Base-by-base conservation (phyloP, 1,140 invertebrate genomes). In the Liolophura sinensis region DNA sequence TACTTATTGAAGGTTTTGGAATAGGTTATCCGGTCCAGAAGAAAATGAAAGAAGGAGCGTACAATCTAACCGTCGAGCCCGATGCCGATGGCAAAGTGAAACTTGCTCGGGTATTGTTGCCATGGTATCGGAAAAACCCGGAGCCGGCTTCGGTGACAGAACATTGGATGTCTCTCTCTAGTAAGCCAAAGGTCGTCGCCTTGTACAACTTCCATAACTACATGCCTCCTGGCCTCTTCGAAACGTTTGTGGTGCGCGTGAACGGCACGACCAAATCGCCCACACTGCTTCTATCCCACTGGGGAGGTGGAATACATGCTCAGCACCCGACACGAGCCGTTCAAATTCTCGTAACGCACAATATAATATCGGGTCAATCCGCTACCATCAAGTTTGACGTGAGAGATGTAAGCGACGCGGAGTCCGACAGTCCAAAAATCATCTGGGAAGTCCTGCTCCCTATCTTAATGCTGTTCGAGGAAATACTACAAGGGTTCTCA, bases 201-300 rank as follows among this genome's bases (percentile, higher is more conserved):
- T 22, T 68, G 1, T 73, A 68, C 67, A 63, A 65, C 22, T 82
- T 82, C 67, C 79, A 77, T 1, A 73, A 72, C 47, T 82, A 78
- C 58, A 68, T 80, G 60, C 80, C 81, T 0, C 80, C 79, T 11
- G 79, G 80, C 1, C 50, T 82, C 51, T 83, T 83, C 63, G 76
- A 82, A 62, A 64, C 74, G 15, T 64, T 81, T 4, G 72, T 68
- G 31, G 74, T 79, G 11, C 71, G 76, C 9, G 67, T 72, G 5
- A 74, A 78, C 27, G 61, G 60, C 11, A 71, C 74, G 24, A 69
- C 64, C 47, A 71, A 71, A 55, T 64, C 76, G 54, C 73, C 75
- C 9, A 62, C 80, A 6, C 63, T 57, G 14, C 75, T 77, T 56
- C 49, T 75, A 25, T 69, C 73, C 14, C 81, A 83, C 62, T 83